Evolutionary conservation across 2,113 vertebrate species (phyloP).

Genomic region (Nicator chloris): DNA sequence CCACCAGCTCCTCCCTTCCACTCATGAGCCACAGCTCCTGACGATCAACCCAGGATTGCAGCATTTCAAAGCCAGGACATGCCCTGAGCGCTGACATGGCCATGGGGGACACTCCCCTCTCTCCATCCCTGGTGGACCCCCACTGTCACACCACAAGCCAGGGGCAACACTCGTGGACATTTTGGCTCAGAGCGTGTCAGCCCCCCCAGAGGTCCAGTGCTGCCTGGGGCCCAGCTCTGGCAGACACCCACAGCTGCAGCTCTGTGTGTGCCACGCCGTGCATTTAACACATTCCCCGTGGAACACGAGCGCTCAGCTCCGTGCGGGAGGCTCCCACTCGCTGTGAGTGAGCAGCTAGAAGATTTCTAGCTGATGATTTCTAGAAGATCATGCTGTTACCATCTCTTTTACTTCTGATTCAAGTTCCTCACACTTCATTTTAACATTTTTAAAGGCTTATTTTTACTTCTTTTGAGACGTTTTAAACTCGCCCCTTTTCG

Average conservation of each 20-base stretch:
- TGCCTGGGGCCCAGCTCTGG: background rate
- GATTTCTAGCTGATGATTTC: background rate
- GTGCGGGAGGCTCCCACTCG: conserved; percentile 50
- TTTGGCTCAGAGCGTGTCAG: background rate
- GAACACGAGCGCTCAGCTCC: conserved; percentile 25
- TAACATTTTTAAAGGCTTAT: conserved; percentile 20
- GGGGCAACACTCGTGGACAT: background rate
- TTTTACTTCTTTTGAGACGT: conserved; percentile 27
- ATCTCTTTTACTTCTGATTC: conserved; percentile 47
- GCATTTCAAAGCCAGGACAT: background rate
- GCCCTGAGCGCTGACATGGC: background rate
- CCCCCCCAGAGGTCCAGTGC: background rate
- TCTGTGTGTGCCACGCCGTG: background rate
- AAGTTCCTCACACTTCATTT: conserved; percentile 20
- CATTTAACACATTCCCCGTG: conserved; percentile 12
- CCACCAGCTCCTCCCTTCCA: background rate
- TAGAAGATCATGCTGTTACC: conserved; percentile 16
- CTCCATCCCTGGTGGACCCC: background rate
- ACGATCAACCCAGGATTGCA: background rate
- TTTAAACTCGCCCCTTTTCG: background rate
- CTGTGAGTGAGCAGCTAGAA: conserved; percentile 38
- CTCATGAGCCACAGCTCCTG: background rate
- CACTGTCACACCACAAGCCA: background rate
- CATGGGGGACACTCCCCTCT: background rate
- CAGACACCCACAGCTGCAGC: conserved; percentile 26